A percentile compares a stretch with the other conserved stretches of the same genome.
Evolutionary conservation across 1,140 invertebrate species (phyloP).

Genomic region (Hylaeus anthracinus): DNA sequence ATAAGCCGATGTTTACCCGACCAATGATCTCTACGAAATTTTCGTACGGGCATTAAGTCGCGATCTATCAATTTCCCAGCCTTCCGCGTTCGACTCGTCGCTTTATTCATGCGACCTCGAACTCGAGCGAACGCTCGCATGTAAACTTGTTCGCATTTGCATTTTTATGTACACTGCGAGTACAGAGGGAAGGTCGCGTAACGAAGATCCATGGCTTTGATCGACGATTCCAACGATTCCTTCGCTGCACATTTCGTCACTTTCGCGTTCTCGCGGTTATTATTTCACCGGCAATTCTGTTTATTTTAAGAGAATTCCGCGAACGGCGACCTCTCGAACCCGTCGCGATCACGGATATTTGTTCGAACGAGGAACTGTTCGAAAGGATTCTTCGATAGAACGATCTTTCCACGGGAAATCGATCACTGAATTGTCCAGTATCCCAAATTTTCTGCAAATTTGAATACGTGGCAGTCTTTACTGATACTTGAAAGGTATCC

Average conservation of each 20-base stretch:
- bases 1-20: too few relatives aligned
- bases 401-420: neutral
- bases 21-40: neutral
- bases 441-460: too few relatives aligned
- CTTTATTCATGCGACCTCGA: slow-evolving; percentile 49
- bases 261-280: neutral
- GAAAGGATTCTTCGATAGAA: neutral
- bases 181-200: slow-evolving; percentile 24
- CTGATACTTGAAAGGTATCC: too few relatives aligned
- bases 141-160: slow-evolving; percentile 47
- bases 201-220: slow-evolving; percentile 12
- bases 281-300: neutral
- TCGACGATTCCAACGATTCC: neutral
- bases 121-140: slow-evolving; percentile 46
- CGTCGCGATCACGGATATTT: neutral
- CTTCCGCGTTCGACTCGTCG: slow-evolving; percentile 36
- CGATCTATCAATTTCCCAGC: slow-evolving; percentile 22
- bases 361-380: slow-evolving; percentile 1
- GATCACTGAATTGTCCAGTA: neutral
- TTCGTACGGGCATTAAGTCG: neutral
- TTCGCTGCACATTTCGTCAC: slow-evolving; percentile 25
- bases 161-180: slow-evolving; percentile 31
- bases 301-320: neutral
- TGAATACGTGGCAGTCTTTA: too few relatives aligned
- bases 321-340: neutral